Percentiles rank a stretch among this genome's conserved stretches.
These are phyloP conservation scores for Oceanodroma leucorhoa DNA, from an alignment of 2,797 vertebrate genomes.

Conservation along the genomic window DNA sequence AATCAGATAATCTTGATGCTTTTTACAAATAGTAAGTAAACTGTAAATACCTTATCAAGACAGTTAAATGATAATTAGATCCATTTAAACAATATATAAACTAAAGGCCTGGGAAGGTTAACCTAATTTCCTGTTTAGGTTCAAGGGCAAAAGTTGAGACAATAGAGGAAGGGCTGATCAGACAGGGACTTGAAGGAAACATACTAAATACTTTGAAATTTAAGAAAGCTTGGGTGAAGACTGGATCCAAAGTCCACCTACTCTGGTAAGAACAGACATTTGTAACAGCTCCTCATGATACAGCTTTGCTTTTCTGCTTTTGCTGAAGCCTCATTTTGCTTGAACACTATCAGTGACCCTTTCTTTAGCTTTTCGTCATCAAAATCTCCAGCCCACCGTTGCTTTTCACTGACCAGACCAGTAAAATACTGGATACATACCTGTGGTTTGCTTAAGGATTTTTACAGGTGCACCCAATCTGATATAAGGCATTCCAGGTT, in stretches of 20 bases:
- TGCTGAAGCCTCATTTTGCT: not conserved
- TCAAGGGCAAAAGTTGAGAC: not conserved
- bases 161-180: not conserved
- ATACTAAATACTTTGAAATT: not conserved
- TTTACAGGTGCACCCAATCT: not conserved
- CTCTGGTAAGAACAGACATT: not conserved
- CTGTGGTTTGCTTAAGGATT: not conserved
- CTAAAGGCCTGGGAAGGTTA: not conserved
- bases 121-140: not conserved
- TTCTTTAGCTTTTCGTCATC: not conserved
- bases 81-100: not conserved
- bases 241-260: not conserved
- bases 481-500: not conserved
- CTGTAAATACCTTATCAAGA: not conserved
- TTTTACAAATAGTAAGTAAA: constrained; percentile 11
- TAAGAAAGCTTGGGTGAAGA: not conserved
- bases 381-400: not conserved
- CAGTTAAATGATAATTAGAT: not conserved
- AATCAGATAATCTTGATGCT: not conserved
- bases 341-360: rapidly evolving
- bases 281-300: not conserved
- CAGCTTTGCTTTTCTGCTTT: not conserved
- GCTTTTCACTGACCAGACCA: not conserved
- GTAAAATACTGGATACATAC: not conserved
- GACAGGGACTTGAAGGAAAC: not conserved